Base-by-base conservation (phyloP, 2,888 invertebrate genomes). In the Lamproptera curius region DNA sequence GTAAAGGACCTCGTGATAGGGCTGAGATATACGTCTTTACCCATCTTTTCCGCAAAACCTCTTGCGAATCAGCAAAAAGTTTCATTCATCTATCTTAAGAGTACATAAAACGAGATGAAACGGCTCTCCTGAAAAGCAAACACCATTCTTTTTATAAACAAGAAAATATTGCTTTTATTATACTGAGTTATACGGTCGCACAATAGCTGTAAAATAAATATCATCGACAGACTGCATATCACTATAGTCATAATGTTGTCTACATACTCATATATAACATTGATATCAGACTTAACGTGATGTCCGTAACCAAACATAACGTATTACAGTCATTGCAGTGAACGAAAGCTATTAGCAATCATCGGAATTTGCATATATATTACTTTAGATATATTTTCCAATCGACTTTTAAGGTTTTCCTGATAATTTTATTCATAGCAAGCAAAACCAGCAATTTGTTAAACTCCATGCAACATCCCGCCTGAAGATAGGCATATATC, bases 41-140 rank as follows among this genome's bases (percentile, higher is more conserved):
- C 42, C 42, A 45, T 42, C 41, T 45, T 42, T 50, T 50, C 56
- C 63, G 61, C 66, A 65, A 69, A 70, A 68, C 61, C 67, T 62
- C 52, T 59, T 62, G 59, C 67, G 67, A 67, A 67, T 64, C 65
- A 70, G 63, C 67, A 73, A 74, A 72, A 76, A 70, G 56, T 68
- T 68, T 63, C 58, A 67, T 74, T 72, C 64, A 67, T 63, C 63
- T 62, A 57, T 64, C 67, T 63, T 59, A 70, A 61, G 58, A 68
- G 66, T 67, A 71, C 65, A 69, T 68, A 70, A 70, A 73, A 67
- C 62, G 67, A 63, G 67, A 67, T 67, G 67, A 73, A 73, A 69
- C 62, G 67, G 61, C 64, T 63, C 63, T 67, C 65, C 55, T n/a
- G n/a, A n/a, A 58, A 60, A 52, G 54, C 40, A 43, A 40, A 49